Evolutionary conservation across 2,797 vertebrate species (phyloP).

Genomic region (Chelmon rostratus): DNA sequence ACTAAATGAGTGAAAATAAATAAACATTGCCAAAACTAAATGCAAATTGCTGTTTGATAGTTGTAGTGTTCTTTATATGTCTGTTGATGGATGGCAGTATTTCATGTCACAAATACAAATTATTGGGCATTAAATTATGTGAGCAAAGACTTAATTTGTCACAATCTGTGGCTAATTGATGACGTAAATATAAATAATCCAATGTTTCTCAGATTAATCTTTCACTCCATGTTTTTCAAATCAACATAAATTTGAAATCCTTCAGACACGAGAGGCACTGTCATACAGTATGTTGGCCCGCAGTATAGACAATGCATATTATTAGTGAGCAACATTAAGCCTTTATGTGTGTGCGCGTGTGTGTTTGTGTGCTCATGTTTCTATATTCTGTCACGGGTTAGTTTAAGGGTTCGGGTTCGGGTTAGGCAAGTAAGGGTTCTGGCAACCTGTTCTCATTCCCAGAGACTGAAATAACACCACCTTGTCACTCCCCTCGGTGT

Average conservation of each 20-base stretch:
- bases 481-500: too few relatives aligned
- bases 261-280: neutral
- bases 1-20: too few relatives aligned
- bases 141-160: neutral
- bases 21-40: neutral
- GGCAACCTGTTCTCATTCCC: too few relatives aligned
- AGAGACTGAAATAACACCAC: too few relatives aligned
- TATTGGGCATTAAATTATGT: neutral
- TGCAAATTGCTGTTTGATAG: neutral
- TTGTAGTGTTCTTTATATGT: neutral
- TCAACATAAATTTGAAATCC: neutral
- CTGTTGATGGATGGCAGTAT: neutral
- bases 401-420: too few relatives aligned
- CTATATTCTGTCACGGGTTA: too few relatives aligned
- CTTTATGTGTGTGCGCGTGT: too few relatives aligned
- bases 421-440: too few relatives aligned
- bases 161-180: neutral
- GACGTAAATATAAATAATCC: too few relatives aligned
- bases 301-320: neutral
- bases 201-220: neutral
- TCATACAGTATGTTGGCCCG: neutral
- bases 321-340: too few relatives aligned
- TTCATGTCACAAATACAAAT: neutral
- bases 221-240: too few relatives aligned
- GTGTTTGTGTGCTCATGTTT: too few relatives aligned